Evolutionary conservation across 2,797 vertebrate genomes (phyloP).

Genomic region (Acanthornis magna): DNA sequence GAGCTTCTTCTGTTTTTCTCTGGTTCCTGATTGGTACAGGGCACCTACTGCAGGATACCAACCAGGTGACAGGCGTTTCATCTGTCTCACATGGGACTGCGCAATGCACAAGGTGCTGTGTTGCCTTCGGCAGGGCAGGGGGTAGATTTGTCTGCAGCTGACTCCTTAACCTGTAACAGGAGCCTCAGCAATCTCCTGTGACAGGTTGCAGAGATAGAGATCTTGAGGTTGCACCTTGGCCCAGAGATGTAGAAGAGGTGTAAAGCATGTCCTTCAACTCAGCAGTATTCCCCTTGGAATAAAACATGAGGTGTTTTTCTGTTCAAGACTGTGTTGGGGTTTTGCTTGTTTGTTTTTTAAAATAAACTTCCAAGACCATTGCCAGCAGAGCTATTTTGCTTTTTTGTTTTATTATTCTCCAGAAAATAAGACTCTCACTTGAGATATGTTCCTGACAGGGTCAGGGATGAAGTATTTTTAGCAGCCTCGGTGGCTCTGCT

Average conservation of each 20-base stretch:
- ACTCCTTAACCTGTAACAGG: not conserved
- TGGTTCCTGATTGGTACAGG: not conserved
- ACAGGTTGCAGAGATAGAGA: not conserved
- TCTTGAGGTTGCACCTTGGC: not conserved
- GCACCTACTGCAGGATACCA: no score
- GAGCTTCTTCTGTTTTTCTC: not conserved
- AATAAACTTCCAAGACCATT: not conserved
- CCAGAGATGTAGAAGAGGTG: not conserved
- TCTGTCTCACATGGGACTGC: not conserved
- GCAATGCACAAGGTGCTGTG: not conserved
- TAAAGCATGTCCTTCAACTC: accelerated
- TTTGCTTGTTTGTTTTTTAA: not conserved
- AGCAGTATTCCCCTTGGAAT: not conserved
- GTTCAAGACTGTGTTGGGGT: accelerated
- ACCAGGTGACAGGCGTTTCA: not conserved
- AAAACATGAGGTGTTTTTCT: not conserved
- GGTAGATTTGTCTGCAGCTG: not conserved
- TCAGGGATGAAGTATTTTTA: constrained; percentile 60
- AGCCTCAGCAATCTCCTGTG: not conserved
- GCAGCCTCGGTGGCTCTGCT: constrained; percentile 20
- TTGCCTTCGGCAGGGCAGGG: not conserved
- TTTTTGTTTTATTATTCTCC: not conserved
- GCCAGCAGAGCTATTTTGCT: not conserved
- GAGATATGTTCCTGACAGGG: not conserved
- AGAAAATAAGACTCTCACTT: not conserved